Percentiles rank a stretch among this genome's conserved stretches.
These are phyloP conservation scores for Papilio glaucus DNA, from an alignment of 1,140 invertebrate species.

Conservation along the genomic window DNA sequence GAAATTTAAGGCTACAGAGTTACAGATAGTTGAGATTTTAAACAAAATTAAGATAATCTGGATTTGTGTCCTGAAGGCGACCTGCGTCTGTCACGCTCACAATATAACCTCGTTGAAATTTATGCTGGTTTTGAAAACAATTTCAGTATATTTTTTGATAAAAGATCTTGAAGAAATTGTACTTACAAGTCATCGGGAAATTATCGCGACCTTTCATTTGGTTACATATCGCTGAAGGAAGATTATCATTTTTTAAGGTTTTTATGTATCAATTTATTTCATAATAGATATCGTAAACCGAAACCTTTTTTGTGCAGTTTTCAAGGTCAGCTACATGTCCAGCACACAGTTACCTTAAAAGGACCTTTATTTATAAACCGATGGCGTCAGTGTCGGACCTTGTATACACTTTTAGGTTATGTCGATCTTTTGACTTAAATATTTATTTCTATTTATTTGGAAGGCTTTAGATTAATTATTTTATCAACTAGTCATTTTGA, in stretches of 20 bases:
- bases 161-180: too few relatives aligned
- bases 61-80: too few relatives aligned
- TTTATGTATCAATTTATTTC: not conserved
- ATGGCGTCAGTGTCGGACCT: not conserved
- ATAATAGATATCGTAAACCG: not conserved
- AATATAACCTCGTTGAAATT: too few relatives aligned
- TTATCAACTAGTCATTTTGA: not conserved
- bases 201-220: too few relatives aligned
- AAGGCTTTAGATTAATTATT: not conserved
- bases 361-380: conserved; percentile 7
- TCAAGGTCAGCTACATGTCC: not conserved
- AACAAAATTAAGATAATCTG: too few relatives aligned
- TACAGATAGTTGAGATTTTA: too few relatives aligned
- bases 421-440: not conserved
- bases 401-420: not conserved
- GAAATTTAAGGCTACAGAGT: too few relatives aligned
- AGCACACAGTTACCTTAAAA: not conserved
- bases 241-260: not conserved
- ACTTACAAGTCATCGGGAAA: too few relatives aligned
- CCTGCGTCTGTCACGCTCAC: too few relatives aligned
- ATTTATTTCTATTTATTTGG: not conserved
- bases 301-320: not conserved
- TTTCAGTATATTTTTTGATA: too few relatives aligned
- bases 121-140: too few relatives aligned
- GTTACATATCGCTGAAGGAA: too few relatives aligned